Conservation (phyloP, 2,888 invertebrate species). For the Drosophila macrospina region DNA sequence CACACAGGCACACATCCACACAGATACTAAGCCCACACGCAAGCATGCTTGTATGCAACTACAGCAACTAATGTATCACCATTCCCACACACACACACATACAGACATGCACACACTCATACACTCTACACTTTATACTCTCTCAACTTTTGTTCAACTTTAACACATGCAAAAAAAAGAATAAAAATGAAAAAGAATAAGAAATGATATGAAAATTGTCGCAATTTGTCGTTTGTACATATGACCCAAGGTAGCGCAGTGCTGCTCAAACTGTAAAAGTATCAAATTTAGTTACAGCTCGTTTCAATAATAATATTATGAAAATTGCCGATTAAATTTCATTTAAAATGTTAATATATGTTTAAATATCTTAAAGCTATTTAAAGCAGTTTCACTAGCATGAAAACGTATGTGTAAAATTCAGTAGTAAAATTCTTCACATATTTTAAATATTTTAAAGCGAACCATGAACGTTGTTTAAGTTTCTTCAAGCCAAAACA, state of each 20-base stretch:
- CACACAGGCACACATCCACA: constrained; percentile 9
- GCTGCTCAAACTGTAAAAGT: constrained; percentile 4
- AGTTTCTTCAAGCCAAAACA: too few relatives aligned
- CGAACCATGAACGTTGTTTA: too few relatives aligned
- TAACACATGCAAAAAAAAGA: not conserved
- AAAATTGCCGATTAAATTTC: not conserved
- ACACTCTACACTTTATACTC: too few relatives aligned
- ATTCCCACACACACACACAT: constrained; percentile 1
- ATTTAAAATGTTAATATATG: too few relatives aligned
- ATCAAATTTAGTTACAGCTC: constrained; percentile 1
- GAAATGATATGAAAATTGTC: constrained; percentile 25
- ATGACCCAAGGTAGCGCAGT: constrained; percentile 1
- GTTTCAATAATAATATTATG: not conserved
- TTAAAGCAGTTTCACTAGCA: too few relatives aligned
- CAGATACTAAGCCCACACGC: constrained; percentile 8
- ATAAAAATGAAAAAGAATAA: not conserved
- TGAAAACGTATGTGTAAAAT: too few relatives aligned
- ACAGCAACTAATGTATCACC: constrained; percentile 12
- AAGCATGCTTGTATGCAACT: constrained; percentile 11
- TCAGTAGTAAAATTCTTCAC: too few relatives aligned
- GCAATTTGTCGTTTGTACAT: constrained; percentile 24
- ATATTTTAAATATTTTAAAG: too few relatives aligned
- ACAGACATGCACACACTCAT: not conserved
- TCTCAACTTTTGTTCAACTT: constrained; percentile 36
- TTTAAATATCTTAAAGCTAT: too few relatives aligned